phyloP scores from a whole-genome alignment of 2,888 invertebrate species.

The Cephonodes hylas region DNA sequence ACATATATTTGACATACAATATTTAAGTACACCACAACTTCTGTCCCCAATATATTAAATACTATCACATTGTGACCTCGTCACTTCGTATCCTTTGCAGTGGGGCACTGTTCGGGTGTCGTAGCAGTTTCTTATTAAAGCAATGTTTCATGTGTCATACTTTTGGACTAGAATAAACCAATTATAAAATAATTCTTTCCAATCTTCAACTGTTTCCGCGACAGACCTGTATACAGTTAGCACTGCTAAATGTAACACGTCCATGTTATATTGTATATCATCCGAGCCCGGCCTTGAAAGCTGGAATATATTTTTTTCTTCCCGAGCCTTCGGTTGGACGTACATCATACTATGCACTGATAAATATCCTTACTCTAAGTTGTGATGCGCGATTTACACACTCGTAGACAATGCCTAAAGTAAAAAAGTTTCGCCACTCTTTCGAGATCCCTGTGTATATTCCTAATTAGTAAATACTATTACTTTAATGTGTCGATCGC shows the following conservation, averaged over 20 bases:
- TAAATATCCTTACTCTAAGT: not conserved
- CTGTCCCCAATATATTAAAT: not conserved
- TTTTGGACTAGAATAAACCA: constrained; percentile 2
- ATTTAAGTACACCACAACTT: not conserved
- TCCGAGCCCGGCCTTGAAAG: not conserved
- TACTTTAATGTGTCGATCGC: too few relatives aligned
- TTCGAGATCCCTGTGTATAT: not conserved
- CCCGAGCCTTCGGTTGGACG: not conserved
- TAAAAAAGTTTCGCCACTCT: not conserved
- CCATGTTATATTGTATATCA: not conserved
- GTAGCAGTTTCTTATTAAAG: not conserved
- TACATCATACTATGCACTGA: not conserved
- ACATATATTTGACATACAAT: not conserved
- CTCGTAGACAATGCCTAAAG: not conserved
- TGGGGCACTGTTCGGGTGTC: not conserved
- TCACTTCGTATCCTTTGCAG: not conserved
- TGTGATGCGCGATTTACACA: not conserved
- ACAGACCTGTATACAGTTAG: not conserved
- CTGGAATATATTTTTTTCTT: not conserved
- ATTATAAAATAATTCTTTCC: not conserved
- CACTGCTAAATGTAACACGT: not conserved
- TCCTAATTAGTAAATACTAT: not conserved
- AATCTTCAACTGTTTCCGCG: not conserved
- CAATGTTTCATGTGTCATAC: not conserved
- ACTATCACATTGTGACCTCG: not conserved